Evolutionary conservation across 2,888 invertebrate genomes (phyloP), one percentile per base, ranked within the genome.

Genomic region (Coelinius sp.): DNA sequence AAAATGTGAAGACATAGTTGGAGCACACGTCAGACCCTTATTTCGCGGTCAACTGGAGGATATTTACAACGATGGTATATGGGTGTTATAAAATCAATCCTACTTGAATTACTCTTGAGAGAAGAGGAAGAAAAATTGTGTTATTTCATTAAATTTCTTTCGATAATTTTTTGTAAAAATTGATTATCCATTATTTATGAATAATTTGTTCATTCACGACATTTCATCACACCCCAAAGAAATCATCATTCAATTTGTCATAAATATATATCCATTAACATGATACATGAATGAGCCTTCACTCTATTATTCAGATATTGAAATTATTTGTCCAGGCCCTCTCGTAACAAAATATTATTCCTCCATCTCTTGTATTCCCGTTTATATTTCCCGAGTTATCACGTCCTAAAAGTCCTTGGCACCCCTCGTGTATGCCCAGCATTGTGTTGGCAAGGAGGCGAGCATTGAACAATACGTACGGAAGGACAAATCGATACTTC

Each of bases 401-500:
- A 59, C 59, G 17, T 59, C 8, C 59, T 59, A 14, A 59, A 53
- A 59, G 59, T 59, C 20, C 59, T 59, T 35, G 31, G 59, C 35
- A 59, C 59, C 59, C 59, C 35, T 59, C 10, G 27, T 59, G 31
- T 25, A 56, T 56, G 6, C 31, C 35, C 20, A 20, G 31, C 10
- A 35, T 17, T 59, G 27, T 56, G 41, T 38, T 38, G 62, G 35
- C 35, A 62, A 62, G 38, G 20, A 38, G 49, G 49, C 65, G 75
- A 66, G 68, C 70, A 75, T 75, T 75, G 76, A 79, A 79, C 81
- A 81, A 80, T 79, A 77, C 73, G 71, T 63, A 65, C 46, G 49
- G 59, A 49, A 69, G 71, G 63, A 73, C 76, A 68, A 80, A 81
- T 81, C 81, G 81, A 78, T 82, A 80, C 75, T 76, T 78, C 74